These are phyloP conservation scores for Papilio polytes DNA, from an alignment of 1,140 invertebrate species.

Conservation along the genomic window DNA sequence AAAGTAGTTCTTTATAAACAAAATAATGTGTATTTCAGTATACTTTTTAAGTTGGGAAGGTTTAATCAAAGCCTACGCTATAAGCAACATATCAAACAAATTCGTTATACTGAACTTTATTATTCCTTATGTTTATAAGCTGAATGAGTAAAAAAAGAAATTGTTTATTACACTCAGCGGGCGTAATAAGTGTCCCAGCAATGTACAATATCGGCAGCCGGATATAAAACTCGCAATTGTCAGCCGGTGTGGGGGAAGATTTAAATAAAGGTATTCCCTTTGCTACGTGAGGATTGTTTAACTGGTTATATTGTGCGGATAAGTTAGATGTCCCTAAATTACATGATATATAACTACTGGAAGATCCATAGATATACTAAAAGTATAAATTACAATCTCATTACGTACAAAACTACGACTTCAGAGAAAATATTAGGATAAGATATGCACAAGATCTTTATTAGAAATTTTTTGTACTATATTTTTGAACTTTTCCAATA, in stretches of 20 bases:
- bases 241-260: conserved; percentile 44
- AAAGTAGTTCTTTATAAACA: no score
- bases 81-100: neutral
- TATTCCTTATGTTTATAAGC: neutral
- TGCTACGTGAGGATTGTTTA: conserved; percentile 51
- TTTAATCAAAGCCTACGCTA: neutral
- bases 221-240: conserved; percentile 43
- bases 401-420: no score
- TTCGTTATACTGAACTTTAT: neutral
- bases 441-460: no score
- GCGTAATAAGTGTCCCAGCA: conserved; percentile 47
- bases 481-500: no score
- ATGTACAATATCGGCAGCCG: conserved; percentile 45
- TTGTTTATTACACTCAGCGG: conserved; percentile 37
- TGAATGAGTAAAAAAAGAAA: conserved; percentile 23
- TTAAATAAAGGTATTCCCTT: conserved; percentile 53
- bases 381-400: no score
- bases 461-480: no score
- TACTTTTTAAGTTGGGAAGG: neutral
- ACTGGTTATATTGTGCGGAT: conserved; percentile 20
- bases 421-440: no score
- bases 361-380: neutral
- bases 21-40: no score
- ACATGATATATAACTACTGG: conserved; percentile 20
- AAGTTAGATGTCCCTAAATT: neutral